Base-by-base conservation (phyloP, 2,797 vertebrate species). In the Natrix natrix region DNA sequence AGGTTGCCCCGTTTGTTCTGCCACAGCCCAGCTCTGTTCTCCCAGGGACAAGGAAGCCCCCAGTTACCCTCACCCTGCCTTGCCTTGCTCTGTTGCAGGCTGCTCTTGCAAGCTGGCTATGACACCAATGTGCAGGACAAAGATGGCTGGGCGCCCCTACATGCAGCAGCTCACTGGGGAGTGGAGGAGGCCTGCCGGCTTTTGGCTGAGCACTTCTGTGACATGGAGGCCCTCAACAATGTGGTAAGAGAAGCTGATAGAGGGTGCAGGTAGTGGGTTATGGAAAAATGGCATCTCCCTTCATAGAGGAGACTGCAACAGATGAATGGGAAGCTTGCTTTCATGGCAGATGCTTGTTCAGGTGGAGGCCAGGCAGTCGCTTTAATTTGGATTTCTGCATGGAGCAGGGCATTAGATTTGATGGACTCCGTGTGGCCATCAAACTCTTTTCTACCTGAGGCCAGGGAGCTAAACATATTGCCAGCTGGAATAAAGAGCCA, bases 101-200 rank as follows among this genome's bases (percentile, higher is more conserved):
- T 99, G 61, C 97, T 99, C 91, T 98, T 98, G 91, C 99, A 99
- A 96, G 99, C 99, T 5, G 98, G 98, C 52, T 97, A 99, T 14
- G 98, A 99, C 52, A 98, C 98, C 0, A 98, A 98, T 4, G 98
- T 98, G 55, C 97, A 96, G 56, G 99, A 99, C 90, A 97, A 97
- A 17, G 99, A 99, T 0, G 99, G 99, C 95, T 99, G 99, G 99
- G 98, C 99, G 0, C 98, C 99, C 2, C 98, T 99, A 61, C 99
- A 99, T 0, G 99, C 98, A 0, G 99, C 99, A 0, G 98, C 99
- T 2, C 99, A 99, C 97, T 99, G 99, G 99, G 98, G 98, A 0
- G 98, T 99, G 94, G 98, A 98, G 4, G 98, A 99, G 4, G 98
- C 98, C 92, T 99, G 98, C 93, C 96, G 97, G 87, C 96, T 99